Evolutionary conservation across 2,888 invertebrate genomes (phyloP), one percentile per base, ranked within the genome.

Genomic region (Nomada ferruginata): DNA sequence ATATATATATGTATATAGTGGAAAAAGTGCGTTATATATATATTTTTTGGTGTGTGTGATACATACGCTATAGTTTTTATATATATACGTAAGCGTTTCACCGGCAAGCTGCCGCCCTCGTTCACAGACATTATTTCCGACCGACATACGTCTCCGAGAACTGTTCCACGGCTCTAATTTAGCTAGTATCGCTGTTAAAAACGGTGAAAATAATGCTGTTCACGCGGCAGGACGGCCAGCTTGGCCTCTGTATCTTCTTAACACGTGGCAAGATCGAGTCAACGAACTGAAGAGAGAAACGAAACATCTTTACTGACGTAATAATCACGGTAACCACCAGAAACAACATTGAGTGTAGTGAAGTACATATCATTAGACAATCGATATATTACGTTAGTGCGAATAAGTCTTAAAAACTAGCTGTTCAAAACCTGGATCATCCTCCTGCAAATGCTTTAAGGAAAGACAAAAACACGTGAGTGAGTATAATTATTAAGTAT

Each of bases 381-480:
- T 88, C 88, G 86, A 85, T 84, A 84, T 90, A 91, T 87, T 86
- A 89, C 84, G 86, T 80, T 88, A 89, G 87, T 89, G 89, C 90
- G 85, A 89, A 88, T 91, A 92, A 87, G 89, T 93, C 93, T 93
- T 93, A 93, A 92, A 85, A 91, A 92, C 92, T 93, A 93, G 91
- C 90, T 92, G 92, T 92, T 92, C 90, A 92, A 93, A 94, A 94
- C 93, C 94, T 94, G 94, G 92, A 91, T 92, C 92, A 93, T 93
- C 93, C 93, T 93, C 94, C 94, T 94, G 94, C 92, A 94, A 94
- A 93, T 93, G 94, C 93, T 92, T 93, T 91, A 91, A 90, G 91
- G 91, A 90, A 93, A 91, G 92, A 93, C 89, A 93, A 92, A 93
- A 93, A 93, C 91, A 92, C 88, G 91, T 92, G 90, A 91, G 88